phyloP scores from a whole-genome alignment of 2,888 invertebrate genomes.

The Pristionchus maxplancki region DNA sequence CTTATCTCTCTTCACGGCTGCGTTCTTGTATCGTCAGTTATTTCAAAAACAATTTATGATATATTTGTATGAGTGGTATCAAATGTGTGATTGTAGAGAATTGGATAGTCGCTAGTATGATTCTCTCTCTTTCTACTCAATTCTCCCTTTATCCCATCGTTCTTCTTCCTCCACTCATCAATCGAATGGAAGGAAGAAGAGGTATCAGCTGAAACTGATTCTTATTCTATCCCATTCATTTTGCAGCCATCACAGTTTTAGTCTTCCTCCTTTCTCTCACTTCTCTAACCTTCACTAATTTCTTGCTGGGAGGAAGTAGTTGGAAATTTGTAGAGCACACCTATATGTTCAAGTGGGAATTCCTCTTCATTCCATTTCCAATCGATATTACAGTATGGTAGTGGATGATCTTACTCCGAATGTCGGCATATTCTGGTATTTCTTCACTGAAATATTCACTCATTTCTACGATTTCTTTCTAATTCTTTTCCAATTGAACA shows the following conservation, averaged over 20 bases:
- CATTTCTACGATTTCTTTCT: slow-evolving; percentile 96
- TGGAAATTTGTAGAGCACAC: slow-evolving; percentile 15
- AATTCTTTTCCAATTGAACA: slow-evolving; percentile 96
- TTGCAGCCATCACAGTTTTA: neutral
- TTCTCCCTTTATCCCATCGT: slow-evolving; percentile 55
- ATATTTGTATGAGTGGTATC: neutral
- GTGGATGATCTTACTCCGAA: slow-evolving; percentile 96
- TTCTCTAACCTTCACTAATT: neutral
- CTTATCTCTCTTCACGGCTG: slow-evolving; percentile 57
- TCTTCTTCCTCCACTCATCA: slow-evolving; percentile 50
- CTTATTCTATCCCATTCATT: neutral
- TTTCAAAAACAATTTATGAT: neutral
- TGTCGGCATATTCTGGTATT: slow-evolving; percentile 98
- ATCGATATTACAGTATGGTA: slow-evolving; percentile 76
- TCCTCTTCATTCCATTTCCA: too few relatives aligned
- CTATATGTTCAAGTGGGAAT: slow-evolving; percentile 24
- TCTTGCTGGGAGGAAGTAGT: neutral
- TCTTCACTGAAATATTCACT: slow-evolving; percentile 99
- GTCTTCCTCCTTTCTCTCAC: slow-evolving; percentile 18
- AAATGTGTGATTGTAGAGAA: slow-evolving; percentile 19
- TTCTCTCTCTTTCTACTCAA: slow-evolving; percentile 44
- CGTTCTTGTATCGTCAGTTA: slow-evolving; percentile 56
- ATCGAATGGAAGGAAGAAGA: slow-evolving; percentile 36
- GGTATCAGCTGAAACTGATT: neutral
- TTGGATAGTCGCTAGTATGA: neutral